Conservation (phyloP, 2,113 vertebrate species). For the Eurypyga helias region DNA sequence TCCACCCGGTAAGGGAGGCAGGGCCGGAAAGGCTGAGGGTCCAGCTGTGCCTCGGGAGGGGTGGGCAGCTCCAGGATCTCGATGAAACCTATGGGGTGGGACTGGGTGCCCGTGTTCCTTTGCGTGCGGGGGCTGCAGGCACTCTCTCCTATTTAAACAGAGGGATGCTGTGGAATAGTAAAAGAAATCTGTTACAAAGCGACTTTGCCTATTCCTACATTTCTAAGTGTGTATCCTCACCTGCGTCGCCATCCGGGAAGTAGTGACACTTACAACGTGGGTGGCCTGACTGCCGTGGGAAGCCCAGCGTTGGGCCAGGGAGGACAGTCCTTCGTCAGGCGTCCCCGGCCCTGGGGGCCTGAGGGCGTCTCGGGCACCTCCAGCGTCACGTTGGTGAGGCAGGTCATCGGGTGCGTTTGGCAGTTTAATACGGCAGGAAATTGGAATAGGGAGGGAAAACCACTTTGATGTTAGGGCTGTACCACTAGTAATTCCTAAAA, state of each 20-base stretch:
- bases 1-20: background rate
- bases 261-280: background rate
- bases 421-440: conserved; percentile 48
- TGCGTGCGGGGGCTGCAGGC: fast-evolving
- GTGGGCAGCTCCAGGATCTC: background rate
- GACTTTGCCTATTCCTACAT: background rate
- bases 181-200: background rate
- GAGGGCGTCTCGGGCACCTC: background rate
- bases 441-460: background rate
- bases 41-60: background rate
- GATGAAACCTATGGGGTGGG: conserved; percentile 26
- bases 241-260: background rate
- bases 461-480: conserved; percentile 46
- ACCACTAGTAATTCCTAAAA: conserved; percentile 8
- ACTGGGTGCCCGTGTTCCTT: background rate
- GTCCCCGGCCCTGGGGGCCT: background rate
- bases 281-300: background rate
- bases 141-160: background rate
- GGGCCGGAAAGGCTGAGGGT: conserved; percentile 27
- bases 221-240: background rate
- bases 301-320: background rate
- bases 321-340: background rate
- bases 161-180: background rate
- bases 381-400: background rate
- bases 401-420: background rate